These are phyloP conservation scores for Apotomis betuletana DNA, from an alignment of 2,888 invertebrate genomes.

Conservation along the genomic window DNA sequence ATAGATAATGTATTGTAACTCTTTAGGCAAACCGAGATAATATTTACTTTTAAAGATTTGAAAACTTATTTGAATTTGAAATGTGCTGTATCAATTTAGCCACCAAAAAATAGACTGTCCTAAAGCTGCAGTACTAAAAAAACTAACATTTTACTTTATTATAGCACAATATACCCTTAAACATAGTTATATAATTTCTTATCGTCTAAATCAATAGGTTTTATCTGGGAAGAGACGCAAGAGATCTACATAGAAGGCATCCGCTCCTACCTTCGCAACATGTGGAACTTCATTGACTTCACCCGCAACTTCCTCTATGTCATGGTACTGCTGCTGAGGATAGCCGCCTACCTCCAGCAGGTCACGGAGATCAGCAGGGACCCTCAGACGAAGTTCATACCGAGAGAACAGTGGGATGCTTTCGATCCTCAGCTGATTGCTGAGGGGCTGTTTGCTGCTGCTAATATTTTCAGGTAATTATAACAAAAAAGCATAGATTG, in stretches of 20 bases:
- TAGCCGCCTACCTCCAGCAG: conserved; percentile 91
- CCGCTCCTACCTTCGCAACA: conserved; percentile 92
- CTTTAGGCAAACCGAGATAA: no score
- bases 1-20: no score
- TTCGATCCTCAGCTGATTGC: conserved; percentile 97
- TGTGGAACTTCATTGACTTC: conserved; percentile 99
- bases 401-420: conserved; percentile 94
- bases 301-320: conserved; percentile 94
- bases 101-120: no score
- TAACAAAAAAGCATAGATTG: neutral
- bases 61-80: no score
- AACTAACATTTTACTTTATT: no score
- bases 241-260: conserved; percentile 96
- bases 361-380: conserved; percentile 86
- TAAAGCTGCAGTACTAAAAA: no score
- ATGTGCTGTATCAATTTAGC: no score
- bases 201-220: conserved; percentile 79
- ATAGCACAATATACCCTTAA: no score
- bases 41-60: no score
- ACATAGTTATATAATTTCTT: no score
- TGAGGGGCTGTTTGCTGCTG: conserved; percentile 96
- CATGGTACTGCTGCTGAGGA: conserved; percentile 86
- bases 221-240: conserved; percentile 96
- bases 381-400: conserved; percentile 88
- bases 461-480: conserved; percentile 92